Evolutionary conservation across 2,797 vertebrate genomes (phyloP).

Genomic region (Lithobates sylvaticus): DNA sequence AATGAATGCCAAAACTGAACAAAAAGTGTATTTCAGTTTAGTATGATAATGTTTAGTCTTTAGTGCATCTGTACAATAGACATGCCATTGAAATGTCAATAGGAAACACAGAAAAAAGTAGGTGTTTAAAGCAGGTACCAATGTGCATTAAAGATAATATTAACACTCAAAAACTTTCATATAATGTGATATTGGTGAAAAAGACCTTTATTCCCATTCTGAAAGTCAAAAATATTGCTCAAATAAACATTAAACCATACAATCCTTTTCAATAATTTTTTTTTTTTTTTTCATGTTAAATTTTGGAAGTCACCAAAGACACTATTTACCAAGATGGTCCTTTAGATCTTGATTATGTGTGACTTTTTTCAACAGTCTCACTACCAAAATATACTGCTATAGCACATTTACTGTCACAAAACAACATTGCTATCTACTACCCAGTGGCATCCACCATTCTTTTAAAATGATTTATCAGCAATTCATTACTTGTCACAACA

Average conservation of each 20-base stretch:
- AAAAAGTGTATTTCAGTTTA: too few relatives aligned
- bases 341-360: constrained; percentile 10
- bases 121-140: too few relatives aligned
- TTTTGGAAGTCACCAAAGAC: neutral
- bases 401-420: constrained; percentile 40
- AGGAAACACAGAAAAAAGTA: too few relatives aligned
- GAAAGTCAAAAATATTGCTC: too few relatives aligned
- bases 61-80: too few relatives aligned
- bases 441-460: constrained; percentile 29
- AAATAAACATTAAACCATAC: neutral
- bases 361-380: constrained; percentile 20
- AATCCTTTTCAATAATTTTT: neutral
- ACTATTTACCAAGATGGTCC: constrained; percentile 6
- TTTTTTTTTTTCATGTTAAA: neutral
- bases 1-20: too few relatives aligned
- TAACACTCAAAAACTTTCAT: too few relatives aligned
- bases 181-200: too few relatives aligned
- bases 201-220: too few relatives aligned
- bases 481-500: constrained; percentile 51
- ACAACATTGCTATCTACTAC: constrained; percentile 16
- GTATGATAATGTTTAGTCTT: too few relatives aligned
- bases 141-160: too few relatives aligned
- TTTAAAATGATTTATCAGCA: constrained; percentile 31
- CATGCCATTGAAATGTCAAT: too few relatives aligned
- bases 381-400: constrained; percentile 47